phyloP scores from a whole-genome alignment of 53 echinoderm and acorn worm genomes.

The Echinarachnius parma region DNA sequence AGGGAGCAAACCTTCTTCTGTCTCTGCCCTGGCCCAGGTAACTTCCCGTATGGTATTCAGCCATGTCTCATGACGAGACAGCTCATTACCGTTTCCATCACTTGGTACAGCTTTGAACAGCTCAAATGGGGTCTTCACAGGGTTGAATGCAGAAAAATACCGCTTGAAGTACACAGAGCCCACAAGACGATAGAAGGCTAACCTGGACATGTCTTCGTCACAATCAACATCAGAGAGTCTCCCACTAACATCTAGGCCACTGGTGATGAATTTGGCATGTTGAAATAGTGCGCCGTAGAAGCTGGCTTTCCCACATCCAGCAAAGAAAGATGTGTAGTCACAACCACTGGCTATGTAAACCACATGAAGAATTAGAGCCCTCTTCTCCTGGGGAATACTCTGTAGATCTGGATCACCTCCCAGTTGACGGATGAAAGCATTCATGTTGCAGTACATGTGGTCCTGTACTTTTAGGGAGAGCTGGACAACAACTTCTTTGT shows the following conservation, averaged over 20 bases:
- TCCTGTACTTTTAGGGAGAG: background rate
- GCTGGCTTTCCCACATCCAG: background rate
- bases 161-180: background rate
- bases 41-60: background rate
- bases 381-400: background rate
- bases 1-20: conserved; percentile 18
- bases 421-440: background rate
- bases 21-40: background rate
- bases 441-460: background rate
- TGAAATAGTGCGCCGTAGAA: background rate
- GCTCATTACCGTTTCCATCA: background rate
- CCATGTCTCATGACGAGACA: background rate
- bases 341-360: background rate
- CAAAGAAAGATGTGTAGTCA: background rate
- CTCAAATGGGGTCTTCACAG: background rate
- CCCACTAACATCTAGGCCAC: background rate
- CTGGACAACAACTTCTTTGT: too few species aligned
- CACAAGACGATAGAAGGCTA: background rate
- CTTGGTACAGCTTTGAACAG: background rate
- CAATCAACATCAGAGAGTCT: background rate
- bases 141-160: background rate
- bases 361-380: background rate
- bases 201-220: background rate
- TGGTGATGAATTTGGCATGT: conserved; percentile 8
- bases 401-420: background rate